Evolutionary conservation across 2,888 invertebrate genomes (phyloP).

Genomic region (Rhimphoctona megacephalus): DNA sequence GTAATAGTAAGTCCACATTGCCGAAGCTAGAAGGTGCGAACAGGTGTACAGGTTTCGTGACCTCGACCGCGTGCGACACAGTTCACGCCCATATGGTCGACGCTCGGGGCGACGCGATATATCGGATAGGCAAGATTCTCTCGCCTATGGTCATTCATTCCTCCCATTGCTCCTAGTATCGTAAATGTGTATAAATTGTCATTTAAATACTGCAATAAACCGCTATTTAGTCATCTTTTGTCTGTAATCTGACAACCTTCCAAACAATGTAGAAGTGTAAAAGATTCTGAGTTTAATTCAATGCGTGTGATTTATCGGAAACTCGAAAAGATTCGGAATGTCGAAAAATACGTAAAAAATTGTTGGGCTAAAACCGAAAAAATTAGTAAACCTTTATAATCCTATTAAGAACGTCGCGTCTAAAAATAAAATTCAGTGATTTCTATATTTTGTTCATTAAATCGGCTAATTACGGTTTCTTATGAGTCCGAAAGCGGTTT

Average conservation of each 20-base stretch:
- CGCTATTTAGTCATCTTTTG: neutral
- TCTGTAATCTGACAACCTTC: neutral
- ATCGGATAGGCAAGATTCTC: slow-evolving; percentile 54
- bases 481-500: neutral
- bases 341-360: too few species aligned
- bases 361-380: neutral
- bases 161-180: slow-evolving; percentile 24
- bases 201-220: neutral
- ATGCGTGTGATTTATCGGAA: too few species aligned
- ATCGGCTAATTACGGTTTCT: neutral
- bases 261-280: too few species aligned
- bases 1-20: slow-evolving; percentile 19
- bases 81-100: slow-evolving; percentile 70
- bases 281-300: too few species aligned
- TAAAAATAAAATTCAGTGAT: neutral
- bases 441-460: neutral
- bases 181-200: neutral
- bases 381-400: neutral
- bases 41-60: slow-evolving; percentile 67
- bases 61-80: slow-evolving; percentile 69
- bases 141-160: slow-evolving; percentile 66
- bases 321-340: too few species aligned
- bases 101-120: slow-evolving; percentile 55
- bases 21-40: slow-evolving; percentile 58
- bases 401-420: neutral